Evolutionary conservation across 2,888 invertebrate genomes (phyloP), one percentile per base, ranked within the genome.

Genomic region (Drosophila subsilvestris): DNA sequence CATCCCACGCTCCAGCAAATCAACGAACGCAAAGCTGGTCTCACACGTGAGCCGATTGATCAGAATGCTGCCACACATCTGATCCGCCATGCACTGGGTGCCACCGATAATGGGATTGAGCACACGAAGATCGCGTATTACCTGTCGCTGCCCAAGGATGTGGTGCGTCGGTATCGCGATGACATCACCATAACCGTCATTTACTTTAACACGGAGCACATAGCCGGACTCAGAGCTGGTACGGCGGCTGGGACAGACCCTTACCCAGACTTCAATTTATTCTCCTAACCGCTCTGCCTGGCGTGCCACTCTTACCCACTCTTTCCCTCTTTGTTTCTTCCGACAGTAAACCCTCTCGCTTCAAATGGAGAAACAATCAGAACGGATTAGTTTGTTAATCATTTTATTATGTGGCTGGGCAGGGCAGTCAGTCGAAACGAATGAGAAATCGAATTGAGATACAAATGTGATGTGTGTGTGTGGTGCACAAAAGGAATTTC

Each of bases 31-130:
- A 92, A 92, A 89, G 96, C 96, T 89, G 97, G 97, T 49, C 93
- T 97, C 59, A 95, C 96, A 79, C 96, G 96, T 78, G 98, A 98
- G 91, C 98, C 98, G 0, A 94, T 96, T 44, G 99, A 99, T 91
- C 94, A 95, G 74, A 99, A 99, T 92, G 97, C 97, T 0, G 98
- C 99, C 0, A 99, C 99, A 0, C 99, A 99, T 93, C 93, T 99
- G 47, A 95, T 99, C 73, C 94, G 99, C 14, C 96, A 98, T 92
- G 99, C 99, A 0, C 93, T 99, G 1, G 99, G 99, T 1, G 97
- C 97, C 22, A 96, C 97, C 0, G 98, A 97, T 84, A 97, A 96
- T 88, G 97, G 97, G 14, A 95, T 97, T 63, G 97, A 98, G 89
- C 98, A 98, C 90, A 94, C 95, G 6, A 95, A 96, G 89, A 93